Conservation (phyloP, 2,113 vertebrate species). For the Etia nguti region DNA sequence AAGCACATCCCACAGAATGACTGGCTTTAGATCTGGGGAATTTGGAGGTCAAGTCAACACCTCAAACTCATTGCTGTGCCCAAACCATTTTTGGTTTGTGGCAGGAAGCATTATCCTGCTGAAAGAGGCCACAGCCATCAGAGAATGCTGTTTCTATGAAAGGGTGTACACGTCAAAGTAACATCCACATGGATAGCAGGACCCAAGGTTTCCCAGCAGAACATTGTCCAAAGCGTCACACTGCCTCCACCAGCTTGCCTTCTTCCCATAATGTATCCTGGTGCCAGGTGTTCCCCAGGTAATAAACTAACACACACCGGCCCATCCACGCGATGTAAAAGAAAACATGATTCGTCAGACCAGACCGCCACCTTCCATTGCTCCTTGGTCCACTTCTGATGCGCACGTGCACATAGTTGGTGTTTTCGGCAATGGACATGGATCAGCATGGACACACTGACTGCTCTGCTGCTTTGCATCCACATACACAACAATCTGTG, state of each 20-base stretch:
- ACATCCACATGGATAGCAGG: not conserved
- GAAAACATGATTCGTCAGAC: not conserved
- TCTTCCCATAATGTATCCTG: not conserved
- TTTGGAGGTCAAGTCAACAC: not conserved
- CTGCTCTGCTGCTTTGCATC: not conserved
- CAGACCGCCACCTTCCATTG: not conserved
- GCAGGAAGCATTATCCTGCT: not conserved
- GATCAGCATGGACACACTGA: not conserved
- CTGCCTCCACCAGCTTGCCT: not conserved
- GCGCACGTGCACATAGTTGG: too few species aligned
- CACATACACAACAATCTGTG: not conserved
- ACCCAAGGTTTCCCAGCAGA: not conserved
- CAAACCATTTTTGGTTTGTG: not conserved
- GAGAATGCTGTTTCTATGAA: not conserved
- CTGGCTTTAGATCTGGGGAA: not conserved
- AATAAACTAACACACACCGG: not conserved
- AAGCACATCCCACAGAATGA: not conserved
- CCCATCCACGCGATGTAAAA: not conserved
- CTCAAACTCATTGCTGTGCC: not conserved
- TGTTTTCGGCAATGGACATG: too few species aligned
- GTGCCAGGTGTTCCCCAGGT: not conserved
- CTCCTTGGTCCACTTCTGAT: not conserved
- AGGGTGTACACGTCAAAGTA: not conserved
- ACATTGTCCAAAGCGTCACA: not conserved
- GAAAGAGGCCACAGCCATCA: not conserved